These are phyloP conservation scores for Hoplias malabaricus DNA, from an alignment of 2,113 vertebrate species.

Conservation along the genomic window DNA sequence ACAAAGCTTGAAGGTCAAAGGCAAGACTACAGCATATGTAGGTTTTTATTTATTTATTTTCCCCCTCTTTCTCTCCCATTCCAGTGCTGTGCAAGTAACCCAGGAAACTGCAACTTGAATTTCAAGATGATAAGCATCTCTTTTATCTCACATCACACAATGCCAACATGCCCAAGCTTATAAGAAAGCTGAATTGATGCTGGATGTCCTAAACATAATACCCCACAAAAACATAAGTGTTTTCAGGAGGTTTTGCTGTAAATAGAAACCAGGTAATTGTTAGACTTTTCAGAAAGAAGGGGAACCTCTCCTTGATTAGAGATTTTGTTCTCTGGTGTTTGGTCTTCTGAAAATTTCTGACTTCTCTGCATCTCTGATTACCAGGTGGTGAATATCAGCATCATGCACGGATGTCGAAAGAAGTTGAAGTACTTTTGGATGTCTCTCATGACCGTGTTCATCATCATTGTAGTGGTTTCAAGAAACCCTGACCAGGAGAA, in stretches of 20 bases:
- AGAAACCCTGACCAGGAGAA: constrained; percentile 62
- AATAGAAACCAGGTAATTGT: too few relatives aligned
- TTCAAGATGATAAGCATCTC: background rate
- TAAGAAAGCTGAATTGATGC: too few relatives aligned
- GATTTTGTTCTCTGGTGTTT: background rate
- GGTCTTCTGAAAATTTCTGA: background rate
- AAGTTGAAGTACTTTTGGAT: constrained; percentile 68
- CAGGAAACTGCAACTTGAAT: background rate
- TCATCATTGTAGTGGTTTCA: constrained; percentile 72
- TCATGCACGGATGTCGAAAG: constrained; percentile 66
- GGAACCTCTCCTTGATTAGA: too few relatives aligned
- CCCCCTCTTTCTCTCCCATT: too few relatives aligned
- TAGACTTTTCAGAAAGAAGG: too few relatives aligned
- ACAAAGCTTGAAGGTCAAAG: background rate
- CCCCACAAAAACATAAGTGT: too few relatives aligned
- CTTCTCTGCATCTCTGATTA: constrained; percentile 18
- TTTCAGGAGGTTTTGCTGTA: too few relatives aligned
- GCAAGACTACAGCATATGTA: background rate
- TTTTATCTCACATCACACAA: background rate
- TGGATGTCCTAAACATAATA: too few relatives aligned
- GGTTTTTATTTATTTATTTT: background rate
- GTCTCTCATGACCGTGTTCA: constrained; percentile 68
- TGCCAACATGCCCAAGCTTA: background rate
- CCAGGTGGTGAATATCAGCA: constrained; percentile 55
- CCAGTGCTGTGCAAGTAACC: too few relatives aligned